Conservation (phyloP, 2,797 vertebrate species). For the Tragelaphus eurycerus region DNA sequence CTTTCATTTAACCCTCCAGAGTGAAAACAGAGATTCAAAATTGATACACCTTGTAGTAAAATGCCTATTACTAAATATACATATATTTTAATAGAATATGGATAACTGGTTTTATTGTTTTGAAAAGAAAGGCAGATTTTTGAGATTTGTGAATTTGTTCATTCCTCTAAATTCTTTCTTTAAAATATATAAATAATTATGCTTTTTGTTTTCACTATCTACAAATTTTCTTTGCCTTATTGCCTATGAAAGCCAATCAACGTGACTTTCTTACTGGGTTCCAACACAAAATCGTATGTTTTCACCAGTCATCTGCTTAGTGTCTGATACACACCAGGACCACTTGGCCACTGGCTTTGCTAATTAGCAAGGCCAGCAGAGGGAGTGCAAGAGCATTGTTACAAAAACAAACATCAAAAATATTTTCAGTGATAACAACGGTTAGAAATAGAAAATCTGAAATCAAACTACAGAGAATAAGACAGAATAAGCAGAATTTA, state of each 20-base stretch:
- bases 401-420: constrained; percentile 7
- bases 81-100: background rate
- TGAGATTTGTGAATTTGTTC: background rate
- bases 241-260: background rate
- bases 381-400: constrained; percentile 70
- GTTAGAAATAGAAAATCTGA: background rate
- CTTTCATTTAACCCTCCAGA: background rate
- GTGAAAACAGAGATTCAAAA: background rate
- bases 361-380: constrained; percentile 75
- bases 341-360: background rate
- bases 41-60: background rate
- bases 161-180: constrained; percentile 10
- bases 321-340: background rate
- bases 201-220: background rate
- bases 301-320: background rate
- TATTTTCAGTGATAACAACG: background rate
- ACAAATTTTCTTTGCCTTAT: background rate
- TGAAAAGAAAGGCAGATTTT: background rate
- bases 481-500: background rate
- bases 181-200: background rate
- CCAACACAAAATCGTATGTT: background rate
- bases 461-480: background rate
- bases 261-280: background rate
- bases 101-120: background rate
- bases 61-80: background rate